Evolutionary conservation across 2,797 vertebrate species (phyloP).

Genomic region (Gymnocypris eckloni): DNA sequence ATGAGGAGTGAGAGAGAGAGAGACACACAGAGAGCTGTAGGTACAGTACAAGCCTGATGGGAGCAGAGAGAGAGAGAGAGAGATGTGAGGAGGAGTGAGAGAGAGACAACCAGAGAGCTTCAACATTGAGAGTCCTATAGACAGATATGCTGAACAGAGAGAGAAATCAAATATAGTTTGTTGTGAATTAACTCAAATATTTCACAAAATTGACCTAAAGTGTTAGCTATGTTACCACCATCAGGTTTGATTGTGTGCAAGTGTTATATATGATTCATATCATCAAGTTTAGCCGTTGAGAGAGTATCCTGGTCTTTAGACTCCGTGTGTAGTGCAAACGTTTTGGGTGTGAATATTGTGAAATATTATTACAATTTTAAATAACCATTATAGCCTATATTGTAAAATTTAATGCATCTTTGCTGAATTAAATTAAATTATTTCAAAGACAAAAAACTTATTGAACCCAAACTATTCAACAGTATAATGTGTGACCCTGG

Average conservation of each 20-base stretch:
- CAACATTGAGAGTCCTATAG: background rate
- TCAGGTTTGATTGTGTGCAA: background rate
- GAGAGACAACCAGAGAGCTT: background rate
- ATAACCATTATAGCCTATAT: background rate
- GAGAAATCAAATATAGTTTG: background rate
- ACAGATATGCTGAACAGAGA: background rate
- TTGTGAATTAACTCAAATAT: background rate
- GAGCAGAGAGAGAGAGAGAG: constrained; percentile 22
- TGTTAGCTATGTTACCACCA: background rate
- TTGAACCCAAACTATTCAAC: background rate
- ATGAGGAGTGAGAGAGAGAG: constrained; percentile 25
- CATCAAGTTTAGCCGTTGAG: background rate
- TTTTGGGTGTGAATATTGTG: background rate
- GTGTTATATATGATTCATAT: background rate
- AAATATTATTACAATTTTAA: background rate
- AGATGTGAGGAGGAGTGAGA: background rate
- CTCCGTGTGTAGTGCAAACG: background rate
- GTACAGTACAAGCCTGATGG: constrained; percentile 60
- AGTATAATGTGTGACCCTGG: too few relatives aligned
- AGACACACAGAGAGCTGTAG: constrained; percentile 42
- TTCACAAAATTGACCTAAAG: background rate
- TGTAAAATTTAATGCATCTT: background rate
- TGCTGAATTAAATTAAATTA: background rate
- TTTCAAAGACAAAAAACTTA: background rate
- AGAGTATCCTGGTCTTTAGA: background rate